A percentile compares a stretch with the other conserved stretches of the same genome.
phyloP scores from a whole-genome alignment of 2,113 vertebrate species.

The Apteryx owenii region DNA sequence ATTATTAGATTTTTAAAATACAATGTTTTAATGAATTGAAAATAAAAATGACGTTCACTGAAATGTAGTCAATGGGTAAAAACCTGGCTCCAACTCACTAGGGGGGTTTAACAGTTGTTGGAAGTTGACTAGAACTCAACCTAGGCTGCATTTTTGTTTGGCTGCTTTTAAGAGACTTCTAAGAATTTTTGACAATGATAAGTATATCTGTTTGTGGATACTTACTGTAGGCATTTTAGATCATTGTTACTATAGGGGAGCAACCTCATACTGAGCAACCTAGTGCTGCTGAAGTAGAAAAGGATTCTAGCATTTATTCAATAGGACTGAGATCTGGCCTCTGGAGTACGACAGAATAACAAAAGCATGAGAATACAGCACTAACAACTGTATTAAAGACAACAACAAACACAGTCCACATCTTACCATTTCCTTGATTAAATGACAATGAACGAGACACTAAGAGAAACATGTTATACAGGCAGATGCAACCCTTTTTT shows the following conservation, averaged over 20 bases:
- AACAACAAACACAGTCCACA: background rate
- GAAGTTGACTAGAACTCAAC: background rate
- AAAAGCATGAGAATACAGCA: background rate
- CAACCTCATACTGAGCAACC: background rate
- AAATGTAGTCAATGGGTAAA: background rate
- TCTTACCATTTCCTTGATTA: background rate
- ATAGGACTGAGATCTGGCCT: background rate
- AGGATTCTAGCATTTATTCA: background rate
- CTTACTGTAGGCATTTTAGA: background rate
- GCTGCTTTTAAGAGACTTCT: background rate
- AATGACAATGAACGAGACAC: background rate
- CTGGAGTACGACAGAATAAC: rapidly evolving
- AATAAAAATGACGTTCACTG: background rate
- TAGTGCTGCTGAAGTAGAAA: background rate
- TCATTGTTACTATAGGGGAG: background rate
- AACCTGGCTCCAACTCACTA: background rate
- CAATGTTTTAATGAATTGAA: background rate
- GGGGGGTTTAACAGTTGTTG: background rate
- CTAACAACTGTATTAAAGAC: background rate
- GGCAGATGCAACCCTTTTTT: background rate
- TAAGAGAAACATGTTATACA: background rate
- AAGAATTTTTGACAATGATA: background rate
- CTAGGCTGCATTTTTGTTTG: background rate
- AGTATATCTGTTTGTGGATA: background rate
- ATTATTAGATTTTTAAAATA: too few relatives aligned